A percentile compares a stretch with the other conserved stretches of the same genome.
These are phyloP conservation scores for Pelmatolapia mariae DNA, from an alignment of 2,113 vertebrate genomes.

Conservation along the genomic window DNA sequence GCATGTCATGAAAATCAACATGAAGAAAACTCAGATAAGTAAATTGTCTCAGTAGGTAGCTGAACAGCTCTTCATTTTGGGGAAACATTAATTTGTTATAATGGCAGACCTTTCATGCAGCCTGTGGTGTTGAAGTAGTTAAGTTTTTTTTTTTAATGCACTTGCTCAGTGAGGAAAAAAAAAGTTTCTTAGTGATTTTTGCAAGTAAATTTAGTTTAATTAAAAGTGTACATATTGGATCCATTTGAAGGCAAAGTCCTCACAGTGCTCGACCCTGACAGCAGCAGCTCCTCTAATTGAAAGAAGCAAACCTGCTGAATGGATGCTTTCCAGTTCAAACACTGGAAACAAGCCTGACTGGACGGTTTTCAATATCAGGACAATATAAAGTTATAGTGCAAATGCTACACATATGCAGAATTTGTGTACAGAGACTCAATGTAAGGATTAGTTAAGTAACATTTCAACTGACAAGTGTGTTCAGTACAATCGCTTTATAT, in stretches of 20 bases:
- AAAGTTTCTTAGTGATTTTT: neutral
- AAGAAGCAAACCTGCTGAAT: slow-evolving; percentile 16
- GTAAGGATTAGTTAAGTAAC: neutral
- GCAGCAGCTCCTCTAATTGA: slow-evolving; percentile 7
- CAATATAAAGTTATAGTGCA: neutral
- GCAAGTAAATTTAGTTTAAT: neutral
- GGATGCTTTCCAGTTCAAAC: slow-evolving; percentile 3
- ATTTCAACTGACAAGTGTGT: neutral
- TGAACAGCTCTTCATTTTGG: neutral
- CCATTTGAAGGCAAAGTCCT: neutral
- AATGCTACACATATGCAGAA: neutral
- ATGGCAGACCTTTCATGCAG: neutral
- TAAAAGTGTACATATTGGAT: neutral
- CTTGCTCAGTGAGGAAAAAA: rapidly evolving
- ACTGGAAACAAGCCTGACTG: slow-evolving; percentile 2
- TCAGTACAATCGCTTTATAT: neutral
- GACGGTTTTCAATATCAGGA: neutral
- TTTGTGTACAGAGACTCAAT: neutral
- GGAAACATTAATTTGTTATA: neutral
- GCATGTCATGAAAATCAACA: neutral
- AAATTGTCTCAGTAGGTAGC: neutral
- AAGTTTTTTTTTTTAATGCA: neutral
- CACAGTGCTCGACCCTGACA: neutral
- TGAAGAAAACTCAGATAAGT: rapidly evolving
- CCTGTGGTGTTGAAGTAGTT: neutral